phyloP scores from a whole-genome alignment of 2,888 invertebrate species.

The Ashinkailepas kermadecensis region DNA sequence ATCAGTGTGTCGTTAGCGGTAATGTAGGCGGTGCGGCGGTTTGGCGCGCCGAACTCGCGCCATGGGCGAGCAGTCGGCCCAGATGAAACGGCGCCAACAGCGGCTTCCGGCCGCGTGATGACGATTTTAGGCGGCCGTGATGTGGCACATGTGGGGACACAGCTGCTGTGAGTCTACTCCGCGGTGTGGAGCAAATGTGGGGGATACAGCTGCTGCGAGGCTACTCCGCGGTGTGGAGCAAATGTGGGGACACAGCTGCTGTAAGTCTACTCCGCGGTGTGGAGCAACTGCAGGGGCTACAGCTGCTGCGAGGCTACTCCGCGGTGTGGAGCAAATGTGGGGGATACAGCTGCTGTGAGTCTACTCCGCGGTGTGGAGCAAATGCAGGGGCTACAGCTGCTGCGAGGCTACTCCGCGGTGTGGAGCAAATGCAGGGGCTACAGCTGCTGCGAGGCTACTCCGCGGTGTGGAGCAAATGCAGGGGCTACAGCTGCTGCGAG shows the following conservation, averaged over 20 bases:
- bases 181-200: too few relatives aligned
- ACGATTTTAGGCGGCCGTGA: not conserved
- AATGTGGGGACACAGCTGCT: not conserved
- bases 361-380: too few relatives aligned
- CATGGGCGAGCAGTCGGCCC: not conserved
- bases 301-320: not conserved
- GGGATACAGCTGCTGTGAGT: not conserved
- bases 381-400: too few relatives aligned
- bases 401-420: not conserved
- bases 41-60: not conserved
- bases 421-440: not conserved
- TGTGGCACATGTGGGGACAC: not conserved
- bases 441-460: too few relatives aligned
- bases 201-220: too few relatives aligned
- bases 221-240: not conserved
- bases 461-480: not conserved
- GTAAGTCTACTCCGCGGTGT: too few relatives aligned
- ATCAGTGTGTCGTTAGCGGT: constrained; percentile 13
- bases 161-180: too few relatives aligned
- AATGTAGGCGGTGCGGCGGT: constrained; percentile 7
- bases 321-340: not conserved
- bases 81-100: constrained; percentile 1
- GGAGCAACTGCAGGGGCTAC: too few relatives aligned
- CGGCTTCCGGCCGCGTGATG: not conserved
- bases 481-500: not conserved